Base-by-base conservation (phyloP, 2,888 invertebrate genomes). In the Blera fallax region DNA sequence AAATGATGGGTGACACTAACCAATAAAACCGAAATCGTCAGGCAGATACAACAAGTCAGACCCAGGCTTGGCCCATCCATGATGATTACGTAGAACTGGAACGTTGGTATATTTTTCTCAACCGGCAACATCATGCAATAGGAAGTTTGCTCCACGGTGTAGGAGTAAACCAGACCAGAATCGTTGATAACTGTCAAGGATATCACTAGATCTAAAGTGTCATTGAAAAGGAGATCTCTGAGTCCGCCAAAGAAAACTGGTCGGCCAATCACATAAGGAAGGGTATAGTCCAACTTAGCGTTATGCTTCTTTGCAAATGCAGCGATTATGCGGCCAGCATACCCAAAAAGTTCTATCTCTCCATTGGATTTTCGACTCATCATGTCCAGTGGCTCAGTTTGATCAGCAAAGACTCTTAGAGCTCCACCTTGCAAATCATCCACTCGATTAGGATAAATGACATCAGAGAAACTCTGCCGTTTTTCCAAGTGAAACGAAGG, bases 91-190 rank as follows among this genome's bases (percentile, higher is more conserved):
- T 32, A 32, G 18, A 76, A 76, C 45, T 18, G 16, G 5, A 16
- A 34, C 10, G 56, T 67, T 3, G 65, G 56, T 14, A 76, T 10
- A 4, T 58, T 18, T 10, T 24, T 24, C 16, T 76, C 76, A 2
- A 76, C 65, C 1, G 76, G 76, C 5, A 76, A 7, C 56, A 76
- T 76, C 54, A 74, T 1, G 16, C 73, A 74, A 32, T 32, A 74
- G 3, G 52, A n/a, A 0, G 16, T 74, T 6, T 76, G 65, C 14
- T 76, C 76, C 34, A 76, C 34, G 2, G 56, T 32, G 21, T 76
- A 76, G 14, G 74, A 65, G n/a, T 34, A 56, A 2, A 34, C 0
- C 1, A 10, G 32, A 10, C 27, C 8, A n/a, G 56, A 18, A 0
- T 4, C n/a, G 16, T 58, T 65, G 8, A 34, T 3, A 5, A 67